Evolutionary conservation across 2,797 vertebrate species (phyloP).

Genomic region (Poecilia velifera): DNA sequence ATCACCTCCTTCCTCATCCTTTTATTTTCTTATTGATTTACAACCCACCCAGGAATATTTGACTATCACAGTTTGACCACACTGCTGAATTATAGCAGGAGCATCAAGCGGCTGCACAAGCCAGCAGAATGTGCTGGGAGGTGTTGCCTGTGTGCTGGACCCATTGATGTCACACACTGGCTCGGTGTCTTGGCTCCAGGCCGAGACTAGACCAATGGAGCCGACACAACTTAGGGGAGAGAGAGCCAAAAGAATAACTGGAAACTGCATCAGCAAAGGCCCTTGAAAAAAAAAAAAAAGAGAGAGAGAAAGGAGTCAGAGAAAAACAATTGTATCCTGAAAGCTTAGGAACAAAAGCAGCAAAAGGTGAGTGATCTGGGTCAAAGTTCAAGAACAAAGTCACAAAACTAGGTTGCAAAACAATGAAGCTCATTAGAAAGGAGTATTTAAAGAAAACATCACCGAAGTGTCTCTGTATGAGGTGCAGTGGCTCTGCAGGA

Average conservation of each 20-base stretch:
- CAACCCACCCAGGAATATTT: constrained; percentile 56
- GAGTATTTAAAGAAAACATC: constrained; percentile 67
- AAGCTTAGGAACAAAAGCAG: constrained; percentile 81
- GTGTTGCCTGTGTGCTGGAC: constrained; percentile 46
- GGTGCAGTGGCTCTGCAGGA: constrained; percentile 56
- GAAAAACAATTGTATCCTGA: constrained; percentile 83
- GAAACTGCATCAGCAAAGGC: constrained; percentile 82
- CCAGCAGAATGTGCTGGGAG: constrained; percentile 61
- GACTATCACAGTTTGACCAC: constrained; percentile 60
- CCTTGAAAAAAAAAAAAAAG: constrained; percentile 61
- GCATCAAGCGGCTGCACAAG: constrained; percentile 45
- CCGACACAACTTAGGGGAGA: constrained; percentile 72
- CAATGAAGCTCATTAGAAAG: constrained; percentile 60
- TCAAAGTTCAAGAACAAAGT: constrained; percentile 64
- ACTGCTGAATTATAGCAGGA: constrained; percentile 47
- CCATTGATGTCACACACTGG: constrained; percentile 71
- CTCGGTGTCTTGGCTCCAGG: constrained; percentile 62
- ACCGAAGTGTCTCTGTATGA: constrained; percentile 48
- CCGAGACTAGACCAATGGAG: constrained; percentile 77
- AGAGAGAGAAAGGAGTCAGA: constrained; percentile 56
- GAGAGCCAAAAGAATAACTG: constrained; percentile 83
- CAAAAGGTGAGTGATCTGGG: constrained; percentile 77
- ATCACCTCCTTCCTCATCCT: constrained; percentile 56
- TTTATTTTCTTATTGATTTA: constrained; percentile 71
- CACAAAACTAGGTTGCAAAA: constrained; percentile 47